A percentile compares a stretch with the other conserved stretches of the same genome.
These are phyloP conservation scores for Brachynemurus nebulosus DNA, from an alignment of 2,888 invertebrate genomes.

Conservation along the genomic window DNA sequence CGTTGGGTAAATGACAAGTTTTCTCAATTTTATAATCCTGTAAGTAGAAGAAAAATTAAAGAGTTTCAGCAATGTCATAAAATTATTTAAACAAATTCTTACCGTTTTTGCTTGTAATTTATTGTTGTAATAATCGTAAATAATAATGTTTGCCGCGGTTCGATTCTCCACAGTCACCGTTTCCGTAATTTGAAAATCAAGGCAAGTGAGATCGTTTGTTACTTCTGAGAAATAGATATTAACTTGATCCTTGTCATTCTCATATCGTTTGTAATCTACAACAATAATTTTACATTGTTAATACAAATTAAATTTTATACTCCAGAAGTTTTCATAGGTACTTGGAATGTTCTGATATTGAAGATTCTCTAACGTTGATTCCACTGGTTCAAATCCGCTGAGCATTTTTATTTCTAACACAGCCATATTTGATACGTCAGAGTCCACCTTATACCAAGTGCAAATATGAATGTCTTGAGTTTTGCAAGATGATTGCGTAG, in stretches of 20 bases:
- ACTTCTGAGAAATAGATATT: conserved; percentile 39
- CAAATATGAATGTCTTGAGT: conserved; percentile 20
- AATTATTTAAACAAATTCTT: no score
- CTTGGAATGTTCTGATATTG: conserved; percentile 25
- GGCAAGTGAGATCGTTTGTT: conserved; percentile 32
- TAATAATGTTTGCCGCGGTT: conserved; percentile 38
- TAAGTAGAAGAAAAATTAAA: background rate
- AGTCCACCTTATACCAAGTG: conserved; percentile 28
- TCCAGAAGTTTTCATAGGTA: background rate
- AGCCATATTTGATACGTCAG: conserved; percentile 44
- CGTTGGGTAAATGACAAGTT: background rate
- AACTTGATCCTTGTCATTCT: conserved; percentile 34
- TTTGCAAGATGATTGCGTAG: conserved; percentile 19
- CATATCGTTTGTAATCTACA: conserved; percentile 38
- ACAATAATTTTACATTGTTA: no score
- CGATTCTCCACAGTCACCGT: conserved; percentile 33
- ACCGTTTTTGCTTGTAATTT: conserved; percentile 39
- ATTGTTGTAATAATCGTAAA: conserved; percentile 52
- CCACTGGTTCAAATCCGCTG: conserved; percentile 47
- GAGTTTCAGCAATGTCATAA: no score
- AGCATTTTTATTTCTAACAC: conserved; percentile 46
- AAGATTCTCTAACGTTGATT: conserved; percentile 39
- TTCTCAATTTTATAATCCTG: background rate
- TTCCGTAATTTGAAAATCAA: conserved; percentile 34
- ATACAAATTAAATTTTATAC: background rate